A percentile compares a stretch with the other conserved stretches of the same genome.
Conservation (phyloP, 1,140 invertebrate species). For the Drosophila nasuta region DNA sequence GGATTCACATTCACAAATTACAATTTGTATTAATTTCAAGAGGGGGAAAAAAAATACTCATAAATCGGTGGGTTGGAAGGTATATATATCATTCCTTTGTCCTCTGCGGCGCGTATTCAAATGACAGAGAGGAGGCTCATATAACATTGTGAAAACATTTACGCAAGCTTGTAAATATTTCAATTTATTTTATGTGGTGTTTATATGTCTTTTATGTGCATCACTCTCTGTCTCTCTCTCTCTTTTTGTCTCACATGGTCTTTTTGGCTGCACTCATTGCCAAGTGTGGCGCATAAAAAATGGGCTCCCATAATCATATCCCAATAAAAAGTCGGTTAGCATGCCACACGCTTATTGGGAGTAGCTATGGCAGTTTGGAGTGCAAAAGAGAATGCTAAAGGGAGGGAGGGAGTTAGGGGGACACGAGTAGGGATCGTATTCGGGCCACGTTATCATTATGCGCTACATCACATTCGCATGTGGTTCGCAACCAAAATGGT, state of each 20-base stretch:
- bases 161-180: conserved; percentile 79
- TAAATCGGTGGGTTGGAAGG: conserved; percentile 5
- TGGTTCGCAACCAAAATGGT: conserved; percentile 45
- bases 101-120: conserved; percentile 53
- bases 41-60: conserved; percentile 41
- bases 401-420: not conserved
- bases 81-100: conserved; percentile 28
- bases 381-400: not conserved
- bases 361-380: conserved; percentile 14
- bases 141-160: conserved; percentile 76
- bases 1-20: not conserved
- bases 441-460: conserved; percentile 76
- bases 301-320: conserved; percentile 78
- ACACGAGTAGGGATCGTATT: conserved; percentile 29
- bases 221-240: conserved; percentile 13
- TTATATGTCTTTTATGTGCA: conserved; percentile 75
- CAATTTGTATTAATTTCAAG: conserved; percentile 21
- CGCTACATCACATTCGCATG: conserved; percentile 77
- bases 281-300: conserved; percentile 66
- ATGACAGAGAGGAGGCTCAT: conserved; percentile 62
- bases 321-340: conserved; percentile 82
- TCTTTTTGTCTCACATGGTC: not conserved
- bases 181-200: conserved; percentile 77
- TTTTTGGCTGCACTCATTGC: conserved; percentile 52
- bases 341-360: conserved; percentile 46